Conservation (phyloP, 2,888 invertebrate species). For the Galeopsomyia nigrocyanea region DNA sequence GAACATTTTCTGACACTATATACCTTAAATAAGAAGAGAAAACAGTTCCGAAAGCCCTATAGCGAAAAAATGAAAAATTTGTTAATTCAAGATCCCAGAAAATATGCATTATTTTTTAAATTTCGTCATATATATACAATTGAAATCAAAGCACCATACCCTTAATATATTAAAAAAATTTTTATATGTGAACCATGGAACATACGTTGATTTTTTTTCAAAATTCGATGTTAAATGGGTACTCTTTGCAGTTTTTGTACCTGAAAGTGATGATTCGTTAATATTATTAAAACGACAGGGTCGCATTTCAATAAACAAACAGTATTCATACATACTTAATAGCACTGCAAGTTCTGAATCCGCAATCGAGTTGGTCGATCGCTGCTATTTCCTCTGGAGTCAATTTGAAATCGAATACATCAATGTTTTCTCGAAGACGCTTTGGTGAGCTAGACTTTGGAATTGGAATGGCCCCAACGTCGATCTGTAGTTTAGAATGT, state of each 20-base stretch:
- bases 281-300: background rate
- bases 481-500: conserved; percentile 46
- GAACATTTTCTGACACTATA: too few relatives aligned
- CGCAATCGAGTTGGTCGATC: conserved; percentile 64
- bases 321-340: conserved; percentile 49
- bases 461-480: conserved; percentile 63
- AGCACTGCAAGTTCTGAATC: conserved; percentile 53
- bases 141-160: too few relatives aligned
- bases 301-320: background rate
- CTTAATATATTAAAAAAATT: too few relatives aligned
- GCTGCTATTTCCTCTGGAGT: conserved; percentile 69
- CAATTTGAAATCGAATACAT: conserved; percentile 76
- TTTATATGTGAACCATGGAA: background rate
- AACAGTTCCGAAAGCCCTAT: too few relatives aligned
- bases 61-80: too few relatives aligned
- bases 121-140: too few relatives aligned
- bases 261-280: conserved; percentile 40
- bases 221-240: conserved; percentile 68
- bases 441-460: conserved; percentile 76
- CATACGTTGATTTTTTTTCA: conserved; percentile 36
- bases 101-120: too few relatives aligned
- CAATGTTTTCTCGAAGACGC: conserved; percentile 74
- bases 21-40: too few relatives aligned
- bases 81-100: too few relatives aligned
- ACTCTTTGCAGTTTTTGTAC: conserved; percentile 63